Base-by-base conservation (phyloP, 1,140 invertebrate genomes). In the Brachionus plicatilis region DNA sequence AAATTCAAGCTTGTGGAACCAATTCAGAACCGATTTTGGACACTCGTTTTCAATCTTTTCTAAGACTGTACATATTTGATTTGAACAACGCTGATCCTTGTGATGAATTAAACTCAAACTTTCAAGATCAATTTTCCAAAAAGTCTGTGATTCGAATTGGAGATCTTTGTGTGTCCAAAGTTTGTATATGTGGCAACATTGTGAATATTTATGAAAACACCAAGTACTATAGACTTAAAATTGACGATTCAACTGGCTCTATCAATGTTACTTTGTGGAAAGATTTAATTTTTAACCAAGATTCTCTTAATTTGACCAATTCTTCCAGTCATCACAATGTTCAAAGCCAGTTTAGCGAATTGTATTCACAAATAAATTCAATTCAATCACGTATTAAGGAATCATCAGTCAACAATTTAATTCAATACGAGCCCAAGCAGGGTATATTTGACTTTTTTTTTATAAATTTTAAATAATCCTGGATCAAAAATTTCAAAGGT, bases 221-320 rank as follows among this genome's bases (percentile, higher is more conserved):
- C 7, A 82, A 82, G 14, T 65, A 82, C 41, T 82, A 27, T 65
- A 27, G 79, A 11, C 53, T 82, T 5, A 82, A 60, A 65, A 47
- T 82, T 27, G 79, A 82, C 53, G 79, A 82, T 29, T 82, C 79
- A 6, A 82, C 79, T 65, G 79, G 50, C 12, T 27, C 53, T 20
- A 82, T 82, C 27, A 82, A 65, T 45, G 79, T 60, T 9, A 43
- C 43, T 65, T 12, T 82, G 14, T 82, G 79, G 79, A 82, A 82
- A 45, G 6, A 82, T 47, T 76, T 24, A 50, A 27, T 76, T 50
- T 76, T 76, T 76, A 24, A 50, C 43, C 45, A 76, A 12, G 14
- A 50, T 50, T 76, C 43, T 2, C 47, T 76, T 12, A 50, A 20
- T 27, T 27, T 50, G 11, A 45, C 43, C 12, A 20, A 6, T 50